Conservation (phyloP, 2,797 vertebrate genomes). For the Capromys pilorides region DNA sequence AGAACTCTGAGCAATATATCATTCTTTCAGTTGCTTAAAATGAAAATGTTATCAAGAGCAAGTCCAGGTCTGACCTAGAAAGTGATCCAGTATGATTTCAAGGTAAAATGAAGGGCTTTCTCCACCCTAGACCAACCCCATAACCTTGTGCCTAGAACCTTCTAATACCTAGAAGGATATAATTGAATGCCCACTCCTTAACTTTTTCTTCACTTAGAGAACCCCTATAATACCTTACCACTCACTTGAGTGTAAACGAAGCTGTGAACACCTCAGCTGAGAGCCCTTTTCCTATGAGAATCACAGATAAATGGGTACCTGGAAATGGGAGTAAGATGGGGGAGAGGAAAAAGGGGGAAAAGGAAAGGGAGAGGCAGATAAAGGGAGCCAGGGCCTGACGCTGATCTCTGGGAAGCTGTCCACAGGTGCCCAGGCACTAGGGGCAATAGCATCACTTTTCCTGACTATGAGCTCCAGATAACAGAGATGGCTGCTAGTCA, state of each 20-base stretch:
- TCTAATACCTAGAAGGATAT: background rate
- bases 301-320: background rate
- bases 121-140: background rate
- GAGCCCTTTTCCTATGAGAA: background rate
- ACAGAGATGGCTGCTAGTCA: background rate
- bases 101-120: background rate
- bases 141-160: background rate
- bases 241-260: constrained; percentile 21
- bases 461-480: background rate
- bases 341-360: background rate
- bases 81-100: background rate
- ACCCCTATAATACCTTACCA: constrained; percentile 44
- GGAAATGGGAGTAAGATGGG: background rate
- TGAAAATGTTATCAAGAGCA: background rate
- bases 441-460: background rate
- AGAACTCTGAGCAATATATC: background rate
- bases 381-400: background rate
- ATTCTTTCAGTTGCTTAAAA: background rate
- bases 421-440: background rate
- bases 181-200: constrained; percentile 23
- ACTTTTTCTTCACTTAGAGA: constrained; percentile 24
- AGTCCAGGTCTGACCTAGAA: background rate
- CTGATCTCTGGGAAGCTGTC: background rate
- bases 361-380: background rate
- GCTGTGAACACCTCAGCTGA: background rate